Conservation (phyloP, 2,797 vertebrate genomes). For the Tympanoctomys barrerae region DNA sequence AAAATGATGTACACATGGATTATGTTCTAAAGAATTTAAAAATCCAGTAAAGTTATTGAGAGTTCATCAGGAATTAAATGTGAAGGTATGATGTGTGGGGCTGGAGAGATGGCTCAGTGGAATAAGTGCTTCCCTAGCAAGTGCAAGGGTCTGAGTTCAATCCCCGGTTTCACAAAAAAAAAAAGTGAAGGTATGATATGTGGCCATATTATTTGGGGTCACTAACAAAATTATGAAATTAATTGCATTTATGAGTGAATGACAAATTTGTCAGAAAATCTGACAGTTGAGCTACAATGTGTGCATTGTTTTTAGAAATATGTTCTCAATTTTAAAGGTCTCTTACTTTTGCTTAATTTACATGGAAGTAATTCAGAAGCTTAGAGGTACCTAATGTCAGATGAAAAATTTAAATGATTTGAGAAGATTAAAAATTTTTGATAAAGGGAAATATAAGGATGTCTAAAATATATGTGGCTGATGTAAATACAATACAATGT, state of each 20-base stretch:
- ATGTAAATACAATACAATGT: not conserved
- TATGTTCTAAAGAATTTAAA: constrained; percentile 27
- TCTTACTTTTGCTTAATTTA: constrained; percentile 13
- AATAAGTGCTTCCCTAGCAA: no score
- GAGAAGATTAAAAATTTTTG: constrained; percentile 39
- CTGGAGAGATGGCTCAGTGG: no score
- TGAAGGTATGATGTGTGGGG: not conserved
- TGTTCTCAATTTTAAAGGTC: not conserved
- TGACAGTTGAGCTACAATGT: not conserved
- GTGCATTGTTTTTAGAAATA: constrained; percentile 3
- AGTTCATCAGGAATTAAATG: not conserved
- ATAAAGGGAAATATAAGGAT: constrained; percentile 8
- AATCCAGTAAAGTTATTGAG: constrained; percentile 3
- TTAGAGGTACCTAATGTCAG: not conserved
- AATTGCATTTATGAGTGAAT: not conserved
- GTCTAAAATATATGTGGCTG: not conserved
- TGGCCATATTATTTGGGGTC: not conserved
- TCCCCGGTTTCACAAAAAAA: no score
- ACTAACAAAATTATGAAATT: constrained; percentile 25
- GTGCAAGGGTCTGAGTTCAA: no score
- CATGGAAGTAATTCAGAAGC: not conserved
- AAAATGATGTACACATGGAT: not conserved
- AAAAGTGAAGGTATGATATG: not conserved
- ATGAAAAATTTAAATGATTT: constrained; percentile 37
- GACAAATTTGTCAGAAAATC: not conserved